Evolutionary conservation across 2,888 invertebrate species (phyloP), one percentile per base, ranked within the genome.

Genomic region (Drosophila neoperkinsi): DNA sequence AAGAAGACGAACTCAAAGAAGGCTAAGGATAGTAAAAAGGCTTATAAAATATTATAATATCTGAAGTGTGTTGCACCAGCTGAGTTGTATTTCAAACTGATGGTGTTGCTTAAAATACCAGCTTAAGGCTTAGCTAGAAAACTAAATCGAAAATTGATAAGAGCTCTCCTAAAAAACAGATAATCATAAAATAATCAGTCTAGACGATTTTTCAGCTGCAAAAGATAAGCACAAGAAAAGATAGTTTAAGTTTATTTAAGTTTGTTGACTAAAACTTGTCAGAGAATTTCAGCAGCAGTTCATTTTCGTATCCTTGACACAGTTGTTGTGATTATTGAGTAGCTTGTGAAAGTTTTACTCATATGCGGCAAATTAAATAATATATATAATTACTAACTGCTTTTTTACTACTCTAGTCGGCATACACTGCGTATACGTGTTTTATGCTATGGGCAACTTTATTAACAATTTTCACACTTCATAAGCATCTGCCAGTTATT

Each of bases 401-500:
- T 46, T 25, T 21, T 21, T 46, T 21, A 13, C 3, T 9, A 25
- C 21, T 25, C 6, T 0, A 0, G n/a, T 55, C 18, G 18, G 21
- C 57, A 11, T 18, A 46, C 10, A 4, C 1, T 3, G 18, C 33
- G 25, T 33, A 46, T 52, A 10, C 34, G 13, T 5, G 28, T 34
- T 53, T 28, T 28, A 13, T 36, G 28, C 18, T 4, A n/a, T 4
- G n/a, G 4, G 13, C 16, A 46, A 46, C 25, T 46, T 25, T 16
- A 9, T 25, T 25, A 46, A 25, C 46, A 25, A 25, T 46, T 46
- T 25, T 46, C 46, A 46, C 46, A 46, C 46, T 46, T 25, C 16
- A 53, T 16, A 4, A 33, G 33, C 46, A 5, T 11, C 9, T 21
- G 46, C 2, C 46, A 36, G 36, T 36, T 34, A 59, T 71, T 58